Evolutionary conservation across 2,113 vertebrate genomes (phyloP).

Genomic region (Oenanthe melanoleuca): DNA sequence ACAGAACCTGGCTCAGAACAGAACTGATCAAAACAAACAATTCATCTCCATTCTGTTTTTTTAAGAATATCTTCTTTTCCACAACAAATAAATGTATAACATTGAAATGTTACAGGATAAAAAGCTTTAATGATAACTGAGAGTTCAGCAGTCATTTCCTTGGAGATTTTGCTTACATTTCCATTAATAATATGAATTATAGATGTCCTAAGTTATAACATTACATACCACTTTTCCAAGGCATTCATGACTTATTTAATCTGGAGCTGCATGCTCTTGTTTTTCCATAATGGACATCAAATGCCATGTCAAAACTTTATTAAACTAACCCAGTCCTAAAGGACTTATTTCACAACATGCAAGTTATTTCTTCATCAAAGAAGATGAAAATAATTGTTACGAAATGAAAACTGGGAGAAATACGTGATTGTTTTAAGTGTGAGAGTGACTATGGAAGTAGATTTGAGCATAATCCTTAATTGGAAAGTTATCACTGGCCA

Average conservation of each 20-base stretch:
- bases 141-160: background rate
- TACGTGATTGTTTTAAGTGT: background rate
- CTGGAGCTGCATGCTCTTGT: background rate
- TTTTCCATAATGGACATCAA: background rate
- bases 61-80: background rate
- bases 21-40: background rate
- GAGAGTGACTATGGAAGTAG: background rate
- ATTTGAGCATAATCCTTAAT: conserved; percentile 37
- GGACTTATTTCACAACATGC: background rate
- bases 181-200: background rate
- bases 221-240: background rate
- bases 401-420: background rate
- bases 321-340: background rate
- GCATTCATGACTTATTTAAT: background rate
- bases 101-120: background rate
- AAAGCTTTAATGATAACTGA: background rate
- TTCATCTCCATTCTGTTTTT: background rate
- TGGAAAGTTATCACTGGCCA: conserved; percentile 26
- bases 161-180: background rate
- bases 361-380: background rate
- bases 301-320: background rate
- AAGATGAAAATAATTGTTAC: background rate
- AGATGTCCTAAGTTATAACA: background rate
- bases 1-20: background rate
- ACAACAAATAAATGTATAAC: background rate